Evolutionary conservation across 2,797 vertebrate species (phyloP).

Genomic region (Chromobotia macracanthus): DNA sequence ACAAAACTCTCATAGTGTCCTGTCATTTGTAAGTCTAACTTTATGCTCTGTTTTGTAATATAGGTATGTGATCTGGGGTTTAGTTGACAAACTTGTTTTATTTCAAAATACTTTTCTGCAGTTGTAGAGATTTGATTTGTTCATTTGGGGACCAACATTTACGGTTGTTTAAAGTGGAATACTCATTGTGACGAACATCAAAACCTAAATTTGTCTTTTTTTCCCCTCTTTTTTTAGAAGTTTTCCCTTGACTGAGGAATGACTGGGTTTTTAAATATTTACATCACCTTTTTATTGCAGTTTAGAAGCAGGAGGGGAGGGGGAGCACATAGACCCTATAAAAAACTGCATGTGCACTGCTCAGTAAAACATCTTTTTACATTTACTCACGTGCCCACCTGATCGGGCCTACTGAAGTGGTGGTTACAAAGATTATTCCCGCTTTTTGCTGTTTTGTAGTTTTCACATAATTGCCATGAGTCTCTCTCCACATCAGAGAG

Average conservation of each 20-base stretch:
- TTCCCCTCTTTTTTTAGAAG: conserved; percentile 5
- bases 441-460: conserved; percentile 35
- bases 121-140: not conserved
- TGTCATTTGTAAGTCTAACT: conserved; percentile 1
- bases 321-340: conserved; percentile 5
- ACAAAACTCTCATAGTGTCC: not conserved
- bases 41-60: not conserved
- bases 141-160: too few relatives aligned
- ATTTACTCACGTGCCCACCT: not conserved
- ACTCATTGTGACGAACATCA: not conserved
- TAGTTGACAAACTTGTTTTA: not conserved
- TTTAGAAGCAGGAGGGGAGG: conserved; percentile 46
- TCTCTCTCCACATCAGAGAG: conserved; percentile 89
- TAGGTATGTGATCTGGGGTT: not conserved
- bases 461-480: conserved; percentile 81
- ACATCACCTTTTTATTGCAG: conserved; percentile 37
- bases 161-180: not conserved
- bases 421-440: not conserved
- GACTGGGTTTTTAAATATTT: conserved; percentile 46
- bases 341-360: not conserved
- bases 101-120: not conserved
- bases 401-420: conserved; percentile 15
- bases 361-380: conserved; percentile 14
- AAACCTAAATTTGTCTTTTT: not conserved
- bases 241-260: conserved; percentile 48